Evolutionary conservation across 1,140 invertebrate species (phyloP).

Genomic region (Heliconius hermathena): DNA sequence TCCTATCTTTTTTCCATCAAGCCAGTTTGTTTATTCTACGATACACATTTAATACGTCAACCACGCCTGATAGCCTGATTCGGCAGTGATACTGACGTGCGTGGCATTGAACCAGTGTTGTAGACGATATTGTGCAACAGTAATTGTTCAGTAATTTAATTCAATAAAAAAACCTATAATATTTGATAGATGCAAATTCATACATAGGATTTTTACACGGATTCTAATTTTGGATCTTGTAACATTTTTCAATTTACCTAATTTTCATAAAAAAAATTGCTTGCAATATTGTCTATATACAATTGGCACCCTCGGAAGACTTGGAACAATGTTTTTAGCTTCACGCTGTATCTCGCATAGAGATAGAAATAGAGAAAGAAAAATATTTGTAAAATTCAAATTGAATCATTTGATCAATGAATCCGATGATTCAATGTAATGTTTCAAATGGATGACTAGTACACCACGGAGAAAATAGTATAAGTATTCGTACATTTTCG

Average conservation of each 20-base stretch:
- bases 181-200: background rate
- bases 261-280: background rate
- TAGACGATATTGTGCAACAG: constrained; percentile 25
- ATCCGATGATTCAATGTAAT: too few relatives aligned
- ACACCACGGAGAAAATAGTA: too few relatives aligned
- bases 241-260: background rate
- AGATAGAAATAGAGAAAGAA: background rate
- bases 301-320: background rate
- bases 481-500: too few relatives aligned
- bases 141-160: background rate
- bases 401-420: too few relatives aligned
- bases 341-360: too few relatives aligned
- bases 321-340: background rate
- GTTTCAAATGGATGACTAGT: too few relatives aligned
- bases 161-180: background rate
- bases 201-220: background rate
- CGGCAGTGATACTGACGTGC: constrained; percentile 18
- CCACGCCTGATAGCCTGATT: background rate
- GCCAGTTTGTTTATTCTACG: background rate
- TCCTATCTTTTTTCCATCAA: background rate
- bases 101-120: constrained; percentile 32
- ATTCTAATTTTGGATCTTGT: background rate
- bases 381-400: too few relatives aligned
- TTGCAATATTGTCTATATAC: background rate
- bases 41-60: background rate